These are phyloP conservation scores for Sciurus vulgaris DNA, from an alignment of 2,797 vertebrate genomes.

Conservation along the genomic window DNA sequence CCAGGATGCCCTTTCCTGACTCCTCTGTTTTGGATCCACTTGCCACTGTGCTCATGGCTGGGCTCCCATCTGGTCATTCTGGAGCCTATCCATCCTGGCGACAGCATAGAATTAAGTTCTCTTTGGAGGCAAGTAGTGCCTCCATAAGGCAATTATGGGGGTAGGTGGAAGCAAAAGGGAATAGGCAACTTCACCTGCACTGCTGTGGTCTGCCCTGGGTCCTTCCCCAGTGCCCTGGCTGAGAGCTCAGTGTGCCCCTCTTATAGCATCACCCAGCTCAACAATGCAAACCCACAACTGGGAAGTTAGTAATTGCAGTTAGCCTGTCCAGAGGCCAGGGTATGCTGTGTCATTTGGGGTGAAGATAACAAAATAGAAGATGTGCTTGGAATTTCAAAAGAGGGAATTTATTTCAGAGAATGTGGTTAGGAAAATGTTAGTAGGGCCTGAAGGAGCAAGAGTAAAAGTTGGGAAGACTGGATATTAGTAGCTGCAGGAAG, in stretches of 20 bases:
- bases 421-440: conserved; percentile 20
- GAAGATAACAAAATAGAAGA: conserved; percentile 14
- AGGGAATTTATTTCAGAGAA: conserved; percentile 1
- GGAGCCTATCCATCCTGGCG: background rate
- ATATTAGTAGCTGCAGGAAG: background rate
- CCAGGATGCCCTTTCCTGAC: background rate
- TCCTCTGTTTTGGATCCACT: background rate
- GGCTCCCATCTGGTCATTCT: background rate
- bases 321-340: background rate
- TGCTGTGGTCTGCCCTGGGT: background rate
- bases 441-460: background rate
- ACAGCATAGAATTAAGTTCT: background rate
- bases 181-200: background rate
- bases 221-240: background rate
- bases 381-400: conserved; percentile 25
- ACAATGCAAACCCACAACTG: background rate
- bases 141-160: background rate
- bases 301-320: background rate
- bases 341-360: background rate
- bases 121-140: background rate
- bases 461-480: background rate
- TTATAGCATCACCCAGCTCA: background rate
- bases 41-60: background rate
- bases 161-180: background rate
- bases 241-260: background rate